Conservation (phyloP, 2,888 invertebrate genomes). For the Eupithecia pulchellata region DNA sequence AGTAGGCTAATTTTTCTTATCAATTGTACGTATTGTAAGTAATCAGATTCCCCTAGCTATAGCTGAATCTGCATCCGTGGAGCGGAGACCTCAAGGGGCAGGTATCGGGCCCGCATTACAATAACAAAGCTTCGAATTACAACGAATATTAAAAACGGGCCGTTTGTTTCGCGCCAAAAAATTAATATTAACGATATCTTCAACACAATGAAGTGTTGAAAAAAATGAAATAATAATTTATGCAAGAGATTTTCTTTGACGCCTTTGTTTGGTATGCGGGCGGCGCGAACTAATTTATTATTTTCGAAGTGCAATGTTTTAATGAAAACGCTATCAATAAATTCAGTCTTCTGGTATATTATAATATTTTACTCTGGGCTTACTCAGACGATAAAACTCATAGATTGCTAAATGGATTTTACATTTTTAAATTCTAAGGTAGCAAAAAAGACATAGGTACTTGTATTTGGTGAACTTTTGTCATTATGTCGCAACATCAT, state of each 20-base stretch:
- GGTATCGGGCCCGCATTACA: slow-evolving; percentile 65
- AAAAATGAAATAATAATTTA: slow-evolving; percentile 77
- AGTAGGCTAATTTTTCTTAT: slow-evolving; percentile 18
- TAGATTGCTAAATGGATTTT: no score
- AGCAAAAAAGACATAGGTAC: no score
- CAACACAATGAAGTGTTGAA: slow-evolving; percentile 76
- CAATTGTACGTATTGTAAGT: slow-evolving; percentile 23
- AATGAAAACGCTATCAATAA: slow-evolving; percentile 24
- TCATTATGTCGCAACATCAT: not conserved
- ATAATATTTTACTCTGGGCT: not conserved
- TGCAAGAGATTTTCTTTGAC: slow-evolving; percentile 79
- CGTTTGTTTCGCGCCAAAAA: slow-evolving; percentile 82
- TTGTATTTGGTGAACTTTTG: no score
- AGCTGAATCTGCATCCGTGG: slow-evolving; percentile 22
- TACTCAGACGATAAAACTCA: not conserved
- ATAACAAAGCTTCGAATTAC: slow-evolving; percentile 78
- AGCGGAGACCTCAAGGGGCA: slow-evolving; percentile 36
- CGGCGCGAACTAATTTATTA: slow-evolving; percentile 45
- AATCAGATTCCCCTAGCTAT: slow-evolving; percentile 30
- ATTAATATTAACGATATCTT: slow-evolving; percentile 85
- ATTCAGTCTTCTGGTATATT: slow-evolving; percentile 4
- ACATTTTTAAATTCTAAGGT: no score
- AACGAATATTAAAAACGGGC: slow-evolving; percentile 75
- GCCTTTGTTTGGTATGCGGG: slow-evolving; percentile 70
- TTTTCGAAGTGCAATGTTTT: slow-evolving; percentile 27